Evolutionary conservation across 2,797 vertebrate species (phyloP).

Genomic region (Pelobates cultripes): DNA sequence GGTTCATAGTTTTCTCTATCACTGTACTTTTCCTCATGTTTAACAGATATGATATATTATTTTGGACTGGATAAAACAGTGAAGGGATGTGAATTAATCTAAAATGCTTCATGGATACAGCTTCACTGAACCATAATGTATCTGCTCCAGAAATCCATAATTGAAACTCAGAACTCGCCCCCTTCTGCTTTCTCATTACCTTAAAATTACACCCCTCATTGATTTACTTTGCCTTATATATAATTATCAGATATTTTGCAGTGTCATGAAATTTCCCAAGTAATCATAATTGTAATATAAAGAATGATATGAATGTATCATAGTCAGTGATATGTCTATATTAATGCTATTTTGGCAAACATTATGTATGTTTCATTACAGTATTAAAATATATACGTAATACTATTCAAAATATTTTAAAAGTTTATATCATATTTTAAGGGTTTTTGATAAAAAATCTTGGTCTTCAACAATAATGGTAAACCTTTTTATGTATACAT

Average conservation of each 20-base stretch:
- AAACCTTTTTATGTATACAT: too few species aligned
- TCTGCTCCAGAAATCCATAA: constrained; percentile 25
- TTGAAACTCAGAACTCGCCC: constrained; percentile 28
- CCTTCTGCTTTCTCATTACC: constrained; percentile 23
- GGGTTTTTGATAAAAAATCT: too few species aligned
- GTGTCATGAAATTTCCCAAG: constrained; percentile 7
- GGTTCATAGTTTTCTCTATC: background rate
- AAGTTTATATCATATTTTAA: too few species aligned
- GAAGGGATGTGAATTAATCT: constrained; percentile 16
- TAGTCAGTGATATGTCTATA: background rate
- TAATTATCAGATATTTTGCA: constrained; percentile 25
- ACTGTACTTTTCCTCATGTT: background rate
- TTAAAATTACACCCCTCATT: constrained; percentile 31
- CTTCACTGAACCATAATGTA: constrained; percentile 26
- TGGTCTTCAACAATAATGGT: too few species aligned
- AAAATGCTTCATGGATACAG: constrained; percentile 10
- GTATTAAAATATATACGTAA: too few species aligned
- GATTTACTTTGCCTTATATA: constrained; percentile 14
- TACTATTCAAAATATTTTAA: too few species aligned
- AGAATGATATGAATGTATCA: background rate
- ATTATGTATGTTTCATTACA: too few species aligned
- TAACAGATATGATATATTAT: constrained; percentile 13
- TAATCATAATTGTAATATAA: constrained; percentile 6
- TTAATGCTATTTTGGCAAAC: background rate
- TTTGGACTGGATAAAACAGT: constrained; percentile 12